phyloP scores from a whole-genome alignment of 2,797 vertebrate species.

The Florisuga fusca region DNA sequence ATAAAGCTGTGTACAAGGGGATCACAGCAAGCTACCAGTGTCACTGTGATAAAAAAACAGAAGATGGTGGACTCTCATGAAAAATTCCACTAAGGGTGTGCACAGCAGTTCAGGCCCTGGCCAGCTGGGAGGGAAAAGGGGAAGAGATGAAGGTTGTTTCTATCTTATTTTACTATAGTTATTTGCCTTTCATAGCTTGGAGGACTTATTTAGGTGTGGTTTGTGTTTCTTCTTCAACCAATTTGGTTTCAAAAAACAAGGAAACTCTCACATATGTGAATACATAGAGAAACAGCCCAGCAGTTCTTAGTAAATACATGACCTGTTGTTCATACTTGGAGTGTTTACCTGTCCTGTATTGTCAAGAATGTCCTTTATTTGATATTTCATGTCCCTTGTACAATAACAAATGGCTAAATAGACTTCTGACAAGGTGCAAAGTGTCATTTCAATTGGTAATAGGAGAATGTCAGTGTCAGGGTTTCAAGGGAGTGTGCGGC shows the following conservation, averaged over 20 bases:
- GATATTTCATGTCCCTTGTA: background rate
- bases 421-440: background rate
- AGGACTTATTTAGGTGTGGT: background rate
- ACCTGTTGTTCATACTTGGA: background rate
- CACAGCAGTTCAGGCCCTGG: slow-evolving; percentile 1
- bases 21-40: background rate
- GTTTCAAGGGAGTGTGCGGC: background rate
- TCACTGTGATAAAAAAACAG: background rate
- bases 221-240: background rate
- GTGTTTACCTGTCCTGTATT: background rate
- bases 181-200: background rate
- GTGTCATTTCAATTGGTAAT: background rate
- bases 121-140: background rate
- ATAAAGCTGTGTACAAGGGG: background rate
- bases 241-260: background rate
- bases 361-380: background rate
- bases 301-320: background rate
- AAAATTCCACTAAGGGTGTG: background rate
- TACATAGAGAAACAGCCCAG: background rate
- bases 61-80: slow-evolving; percentile 1
- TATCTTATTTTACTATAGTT: background rate
- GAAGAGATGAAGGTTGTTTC: background rate
- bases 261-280: background rate
- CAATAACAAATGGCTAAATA: background rate
- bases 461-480: background rate